Evolutionary conservation across 2,797 vertebrate genomes (phyloP).

Genomic region (Peromyscus melanophrys): DNA sequence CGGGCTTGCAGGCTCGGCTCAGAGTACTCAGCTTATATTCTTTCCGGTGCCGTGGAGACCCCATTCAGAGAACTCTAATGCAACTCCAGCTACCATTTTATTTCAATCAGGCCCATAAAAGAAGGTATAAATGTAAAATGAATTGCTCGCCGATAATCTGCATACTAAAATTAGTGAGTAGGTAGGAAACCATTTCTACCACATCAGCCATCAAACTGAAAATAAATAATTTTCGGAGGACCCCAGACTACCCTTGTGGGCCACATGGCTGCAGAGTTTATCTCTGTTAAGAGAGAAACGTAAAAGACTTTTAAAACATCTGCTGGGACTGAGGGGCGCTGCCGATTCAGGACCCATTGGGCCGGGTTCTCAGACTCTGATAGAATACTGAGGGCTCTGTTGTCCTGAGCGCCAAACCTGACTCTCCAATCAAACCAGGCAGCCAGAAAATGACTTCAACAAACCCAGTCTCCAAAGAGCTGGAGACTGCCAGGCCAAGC

Average conservation of each 20-base stretch:
- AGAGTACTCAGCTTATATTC: constrained; percentile 26
- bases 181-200: constrained; percentile 71
- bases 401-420: neutral
- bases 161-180: constrained; percentile 77
- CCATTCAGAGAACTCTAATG: constrained; percentile 80
- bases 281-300: constrained; percentile 78
- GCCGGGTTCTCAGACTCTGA: constrained; percentile 27
- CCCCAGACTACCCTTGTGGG: constrained; percentile 79
- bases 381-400: neutral
- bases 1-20: constrained; percentile 15
- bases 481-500: neutral
- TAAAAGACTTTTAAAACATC: constrained; percentile 66
- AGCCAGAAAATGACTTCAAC: constrained; percentile 33
- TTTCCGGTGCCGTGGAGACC: constrained; percentile 78
- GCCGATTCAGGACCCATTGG: neutral
- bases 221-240: constrained; percentile 82
- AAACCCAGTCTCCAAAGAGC: neutral
- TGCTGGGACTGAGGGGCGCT: neutral
- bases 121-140: constrained; percentile 80
- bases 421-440: neutral
- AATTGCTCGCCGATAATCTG: constrained; percentile 76
- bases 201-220: constrained; percentile 76
- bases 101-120: constrained; percentile 83
- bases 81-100: constrained; percentile 78
- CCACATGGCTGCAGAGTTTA: constrained; percentile 80